Percentiles rank a stretch among this genome's conserved stretches.
These are phyloP conservation scores for Cassiopea xamachana DNA, from an alignment of 30 jellyfish, hydroid and myxozoan species.

Conservation along the genomic window DNA sequence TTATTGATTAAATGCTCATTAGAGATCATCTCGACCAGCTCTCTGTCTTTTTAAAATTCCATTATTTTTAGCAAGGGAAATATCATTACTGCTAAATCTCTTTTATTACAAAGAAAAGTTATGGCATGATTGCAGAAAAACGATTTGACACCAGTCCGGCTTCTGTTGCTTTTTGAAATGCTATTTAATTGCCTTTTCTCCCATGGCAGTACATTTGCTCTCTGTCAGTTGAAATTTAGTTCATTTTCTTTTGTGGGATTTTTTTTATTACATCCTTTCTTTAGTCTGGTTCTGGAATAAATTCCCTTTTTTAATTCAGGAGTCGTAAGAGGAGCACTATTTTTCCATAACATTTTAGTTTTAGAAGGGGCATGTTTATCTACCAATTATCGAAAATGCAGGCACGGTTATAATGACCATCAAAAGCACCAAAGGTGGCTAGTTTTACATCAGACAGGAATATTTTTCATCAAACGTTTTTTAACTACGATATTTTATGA, in stretches of 20 bases:
- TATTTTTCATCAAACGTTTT: not conserved
- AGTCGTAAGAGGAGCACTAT: constrained; percentile 51
- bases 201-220: constrained; percentile 31
- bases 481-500: constrained; percentile 14
- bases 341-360: constrained; percentile 13
- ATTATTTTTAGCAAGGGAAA: constrained; percentile 14
- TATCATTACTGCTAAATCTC: constrained; percentile 40
- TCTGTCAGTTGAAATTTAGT: constrained; percentile 36
- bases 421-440: constrained; percentile 7
- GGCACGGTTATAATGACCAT: constrained; percentile 9
- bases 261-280: constrained; percentile 15
- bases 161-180: constrained; percentile 48
- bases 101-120: not conserved
- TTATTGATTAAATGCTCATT: constrained; percentile 39
- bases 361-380: constrained; percentile 65
- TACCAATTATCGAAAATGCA: constrained; percentile 20
- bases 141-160: constrained; percentile 28
- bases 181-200: constrained; percentile 41
- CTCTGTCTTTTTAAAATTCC: constrained; percentile 22
- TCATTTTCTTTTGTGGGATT: constrained; percentile 36
- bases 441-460: constrained; percentile 22
- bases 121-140: constrained; percentile 40
- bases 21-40: constrained; percentile 3
- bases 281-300: constrained; percentile 50
- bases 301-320: constrained; percentile 45